Conservation (phyloP, 2,113 vertebrate genomes). For the Grus americana region DNA sequence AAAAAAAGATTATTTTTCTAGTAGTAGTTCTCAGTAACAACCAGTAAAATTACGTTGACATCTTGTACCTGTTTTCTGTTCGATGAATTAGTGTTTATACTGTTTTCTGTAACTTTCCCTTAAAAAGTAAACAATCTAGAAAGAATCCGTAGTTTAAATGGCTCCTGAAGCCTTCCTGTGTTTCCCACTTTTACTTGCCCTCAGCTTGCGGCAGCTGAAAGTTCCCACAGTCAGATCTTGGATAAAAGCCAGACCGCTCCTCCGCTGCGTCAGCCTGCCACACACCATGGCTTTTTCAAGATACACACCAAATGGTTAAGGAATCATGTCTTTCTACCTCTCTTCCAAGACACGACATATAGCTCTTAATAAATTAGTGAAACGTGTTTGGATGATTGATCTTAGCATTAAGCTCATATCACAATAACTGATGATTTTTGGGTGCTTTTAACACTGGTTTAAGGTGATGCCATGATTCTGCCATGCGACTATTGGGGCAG, state of each 20-base stretch:
- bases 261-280: fast-evolving
- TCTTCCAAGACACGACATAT: background rate
- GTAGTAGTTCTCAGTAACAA: background rate
- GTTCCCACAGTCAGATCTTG: conserved; percentile 26
- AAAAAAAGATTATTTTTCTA: background rate
- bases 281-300: background rate
- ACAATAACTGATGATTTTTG: background rate
- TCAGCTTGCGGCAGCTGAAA: background rate
- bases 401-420: background rate
- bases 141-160: background rate
- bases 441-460: background rate
- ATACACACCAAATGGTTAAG: background rate
- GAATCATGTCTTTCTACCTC: background rate
- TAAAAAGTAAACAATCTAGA: conserved; percentile 1
- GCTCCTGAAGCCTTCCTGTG: background rate
- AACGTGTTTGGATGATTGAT: background rate
- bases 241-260: background rate
- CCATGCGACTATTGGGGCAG: background rate
- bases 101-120: conserved; percentile 4
- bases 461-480: conserved; percentile 19
- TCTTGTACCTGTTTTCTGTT: background rate
- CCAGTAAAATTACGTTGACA: background rate
- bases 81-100: background rate
- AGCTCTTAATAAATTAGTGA: background rate
- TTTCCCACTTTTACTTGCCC: conserved; percentile 9